Percentiles rank a stretch among this genome's conserved stretches.
These are phyloP conservation scores for Nysson spinosus DNA, from an alignment of 2,888 invertebrate species.

Conservation along the genomic window DNA sequence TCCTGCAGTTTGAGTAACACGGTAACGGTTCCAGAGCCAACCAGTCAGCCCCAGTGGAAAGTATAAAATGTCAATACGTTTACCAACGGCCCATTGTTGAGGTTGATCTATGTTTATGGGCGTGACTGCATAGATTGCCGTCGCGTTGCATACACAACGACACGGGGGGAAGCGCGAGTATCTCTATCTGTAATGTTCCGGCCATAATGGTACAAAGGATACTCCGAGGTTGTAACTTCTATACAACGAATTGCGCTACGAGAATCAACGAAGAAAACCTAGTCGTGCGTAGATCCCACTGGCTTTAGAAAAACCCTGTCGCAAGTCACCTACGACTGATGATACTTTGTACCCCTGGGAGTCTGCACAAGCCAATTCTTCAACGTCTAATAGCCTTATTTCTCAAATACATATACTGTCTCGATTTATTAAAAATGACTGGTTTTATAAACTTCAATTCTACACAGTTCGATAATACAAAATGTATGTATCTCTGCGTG, in stretches of 20 bases:
- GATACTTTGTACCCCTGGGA: too few relatives aligned
- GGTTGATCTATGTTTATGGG: constrained; percentile 70
- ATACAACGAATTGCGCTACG: neutral
- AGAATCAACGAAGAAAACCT: neutral
- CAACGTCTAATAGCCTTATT: too few relatives aligned
- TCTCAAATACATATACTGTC: too few relatives aligned
- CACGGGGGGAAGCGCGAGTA: constrained; percentile 37
- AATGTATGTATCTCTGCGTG: too few relatives aligned
- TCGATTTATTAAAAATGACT: too few relatives aligned
- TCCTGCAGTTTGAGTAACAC: constrained; percentile 68
- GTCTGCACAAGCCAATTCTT: too few relatives aligned
- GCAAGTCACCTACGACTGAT: too few relatives aligned
- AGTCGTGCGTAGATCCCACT: constrained; percentile 5
- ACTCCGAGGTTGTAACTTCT: constrained; percentile 30
- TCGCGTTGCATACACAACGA: constrained; percentile 32
- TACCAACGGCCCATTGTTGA: constrained; percentile 68
- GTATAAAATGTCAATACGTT: constrained; percentile 72
- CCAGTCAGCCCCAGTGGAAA: constrained; percentile 56
- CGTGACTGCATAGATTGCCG: constrained; percentile 49
- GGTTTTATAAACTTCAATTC: too few relatives aligned
- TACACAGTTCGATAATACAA: too few relatives aligned
- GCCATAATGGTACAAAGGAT: constrained; percentile 54
- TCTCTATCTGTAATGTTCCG: constrained; percentile 57
- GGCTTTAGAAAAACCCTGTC: constrained; percentile 1
- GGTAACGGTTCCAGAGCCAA: constrained; percentile 33